Conservation (phyloP, 2,888 invertebrate genomes). For the Conchocele bisecta region DNA sequence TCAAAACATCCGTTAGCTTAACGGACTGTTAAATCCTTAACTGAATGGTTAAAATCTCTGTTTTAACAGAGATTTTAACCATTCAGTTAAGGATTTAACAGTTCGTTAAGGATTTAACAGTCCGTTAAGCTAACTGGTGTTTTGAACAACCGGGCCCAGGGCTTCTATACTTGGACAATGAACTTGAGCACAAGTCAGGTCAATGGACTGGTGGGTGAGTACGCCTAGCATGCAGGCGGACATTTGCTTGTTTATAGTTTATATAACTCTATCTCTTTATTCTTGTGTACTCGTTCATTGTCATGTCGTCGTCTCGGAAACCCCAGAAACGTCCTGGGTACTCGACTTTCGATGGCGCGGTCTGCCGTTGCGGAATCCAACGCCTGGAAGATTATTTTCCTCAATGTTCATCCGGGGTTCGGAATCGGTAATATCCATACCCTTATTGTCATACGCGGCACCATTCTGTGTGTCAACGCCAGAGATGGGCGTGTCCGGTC, state of each 20-base stretch:
- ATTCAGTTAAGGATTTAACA: no score
- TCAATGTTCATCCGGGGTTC: background rate
- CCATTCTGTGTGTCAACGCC: constrained; percentile 28
- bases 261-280: constrained; percentile 15
- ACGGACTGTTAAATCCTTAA: no score
- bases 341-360: constrained; percentile 48
- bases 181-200: no score
- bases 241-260: background rate
- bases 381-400: constrained; percentile 11
- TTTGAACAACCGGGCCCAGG: no score
- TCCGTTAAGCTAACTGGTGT: no score
- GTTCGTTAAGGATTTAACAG: no score
- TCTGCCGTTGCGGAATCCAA: constrained; percentile 35
- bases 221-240: no score
- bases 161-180: no score
- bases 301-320: constrained; percentile 54
- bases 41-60: no score
- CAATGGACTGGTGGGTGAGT: no score
- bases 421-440: constrained; percentile 51
- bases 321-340: constrained; percentile 18
- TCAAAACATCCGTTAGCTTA: no score
- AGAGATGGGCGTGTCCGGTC: constrained; percentile 44
- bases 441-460: constrained; percentile 48
- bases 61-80: no score
- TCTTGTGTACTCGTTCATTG: constrained; percentile 38